Evolutionary conservation across 2,888 invertebrate genomes (phyloP).

Genomic region (Tholera decimalis): DNA sequence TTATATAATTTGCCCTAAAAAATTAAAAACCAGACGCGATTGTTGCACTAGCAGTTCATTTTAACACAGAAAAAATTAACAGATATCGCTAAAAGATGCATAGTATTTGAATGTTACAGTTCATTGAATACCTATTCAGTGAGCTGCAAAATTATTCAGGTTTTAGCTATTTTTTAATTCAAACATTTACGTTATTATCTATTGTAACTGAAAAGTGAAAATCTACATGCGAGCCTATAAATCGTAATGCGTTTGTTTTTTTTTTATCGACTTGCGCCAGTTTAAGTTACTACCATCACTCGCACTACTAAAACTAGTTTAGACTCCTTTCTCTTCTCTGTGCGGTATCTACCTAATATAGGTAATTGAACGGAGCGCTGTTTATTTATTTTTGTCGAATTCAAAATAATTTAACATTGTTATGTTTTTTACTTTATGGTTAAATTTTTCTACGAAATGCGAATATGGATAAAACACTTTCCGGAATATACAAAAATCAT

Average conservation of each 20-base stretch:
- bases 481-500: no score
- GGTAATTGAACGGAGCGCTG: conserved; percentile 6
- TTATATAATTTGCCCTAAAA: no score
- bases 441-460: background rate
- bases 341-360: conserved; percentile 5
- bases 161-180: background rate
- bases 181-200: background rate
- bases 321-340: conserved; percentile 45
- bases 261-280: conserved; percentile 36
- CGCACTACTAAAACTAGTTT: conserved; percentile 50
- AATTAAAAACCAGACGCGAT: background rate
- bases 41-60: conserved; percentile 1
- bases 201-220: conserved; percentile 1
- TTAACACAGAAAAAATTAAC: background rate
- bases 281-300: conserved; percentile 37
- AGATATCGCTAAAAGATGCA: background rate
- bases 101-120: conserved; percentile 8
- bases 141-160: background rate
- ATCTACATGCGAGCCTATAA: conserved; percentile 10
- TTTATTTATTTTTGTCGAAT: conserved; percentile 11
- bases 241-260: background rate
- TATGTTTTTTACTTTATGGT: no score
- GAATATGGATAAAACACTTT: background rate
- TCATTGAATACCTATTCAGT: background rate
- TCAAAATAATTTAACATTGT: no score